Base-by-base conservation (phyloP, 1,140 invertebrate genomes). In the Belonocnema kinseyi region DNA sequence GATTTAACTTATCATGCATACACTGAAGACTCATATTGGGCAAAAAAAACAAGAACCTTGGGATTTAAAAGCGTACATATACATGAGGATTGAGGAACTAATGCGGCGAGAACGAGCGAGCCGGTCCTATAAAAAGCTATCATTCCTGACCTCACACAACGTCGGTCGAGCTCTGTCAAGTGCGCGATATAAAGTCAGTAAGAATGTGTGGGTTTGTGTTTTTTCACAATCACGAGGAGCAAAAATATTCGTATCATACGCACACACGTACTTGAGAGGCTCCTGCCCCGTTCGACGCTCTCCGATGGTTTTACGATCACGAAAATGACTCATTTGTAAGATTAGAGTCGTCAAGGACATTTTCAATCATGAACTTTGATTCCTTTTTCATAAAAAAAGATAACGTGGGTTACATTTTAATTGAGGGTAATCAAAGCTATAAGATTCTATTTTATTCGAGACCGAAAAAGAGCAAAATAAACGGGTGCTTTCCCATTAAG, bases 61-160 rank as follows among this genome's bases (percentile, higher is more conserved):
- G 26, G 26, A 66, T 66, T 66, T 66, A 66, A 66, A 66, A 46
- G 61, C 61, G 26, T 40, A 40, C 61, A 66, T 40, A 66, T 66
- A 66, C 61, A 66, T 40, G 61, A 74, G 77, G 80, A 79, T 33
- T 33, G 26, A 33, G 26, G 26, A 80, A 82, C 26, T 33, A 78
- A 78, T 79, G 78, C 77, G 79, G 73, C 40, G 40, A 46, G 71
- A 74, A 76, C 26, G 80, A 53, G 74, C 75, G 72, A 85, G 80
- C 77, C 79, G 82, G 74, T 86, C 85, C 82, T 88, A 89, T 88
- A 89, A 90, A 90, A 88, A 87, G 83, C 82, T 84, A 87, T 89
- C 85, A 83, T 88, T 84, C 88, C 87, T 88, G 88, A 90, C 88
- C 88, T 90, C 85, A 84, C 89, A 84, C 87, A 90, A 90, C 85